Evolutionary conservation across 2,888 invertebrate genomes (phyloP).

Genomic region (Notodonta dromedarius): DNA sequence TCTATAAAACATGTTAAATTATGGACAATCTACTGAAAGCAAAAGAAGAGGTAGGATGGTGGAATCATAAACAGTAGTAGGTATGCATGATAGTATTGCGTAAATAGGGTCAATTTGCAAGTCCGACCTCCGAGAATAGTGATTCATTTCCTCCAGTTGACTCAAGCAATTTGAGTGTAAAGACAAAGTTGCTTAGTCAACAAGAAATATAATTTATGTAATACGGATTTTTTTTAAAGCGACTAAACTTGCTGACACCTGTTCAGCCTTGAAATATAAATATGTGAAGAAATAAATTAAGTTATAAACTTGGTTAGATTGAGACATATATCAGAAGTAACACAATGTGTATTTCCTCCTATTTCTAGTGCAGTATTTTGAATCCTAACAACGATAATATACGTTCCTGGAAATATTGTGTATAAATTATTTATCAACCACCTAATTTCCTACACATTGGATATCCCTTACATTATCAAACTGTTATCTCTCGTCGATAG

Average conservation of each 20-base stretch:
- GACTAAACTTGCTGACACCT: too few species aligned
- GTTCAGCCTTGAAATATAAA: too few species aligned
- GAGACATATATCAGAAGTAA: too few species aligned
- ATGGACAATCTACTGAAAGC: too few species aligned
- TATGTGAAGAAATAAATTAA: too few species aligned
- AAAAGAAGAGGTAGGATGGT: background rate
- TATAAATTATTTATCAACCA: background rate
- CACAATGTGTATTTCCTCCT: too few species aligned
- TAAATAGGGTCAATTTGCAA: slow-evolving; percentile 6
- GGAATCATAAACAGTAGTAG: background rate
- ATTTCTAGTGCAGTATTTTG: too few species aligned
- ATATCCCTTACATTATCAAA: background rate
- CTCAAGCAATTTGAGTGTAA: background rate
- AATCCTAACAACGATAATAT: too few species aligned
- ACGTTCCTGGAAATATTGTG: background rate
- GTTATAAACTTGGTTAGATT: too few species aligned
- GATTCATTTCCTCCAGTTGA: slow-evolving; percentile 1
- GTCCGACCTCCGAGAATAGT: background rate
- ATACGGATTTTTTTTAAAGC: background rate
- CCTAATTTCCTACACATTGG: background rate
- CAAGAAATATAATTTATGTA: background rate
- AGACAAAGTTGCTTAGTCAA: background rate
- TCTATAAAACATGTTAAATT: too few species aligned
- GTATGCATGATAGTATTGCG: background rate
- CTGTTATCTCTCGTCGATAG: background rate